These are phyloP conservation scores for Peromyscus aztecus DNA, from an alignment of 2,797 vertebrate species.

Conservation along the genomic window DNA sequence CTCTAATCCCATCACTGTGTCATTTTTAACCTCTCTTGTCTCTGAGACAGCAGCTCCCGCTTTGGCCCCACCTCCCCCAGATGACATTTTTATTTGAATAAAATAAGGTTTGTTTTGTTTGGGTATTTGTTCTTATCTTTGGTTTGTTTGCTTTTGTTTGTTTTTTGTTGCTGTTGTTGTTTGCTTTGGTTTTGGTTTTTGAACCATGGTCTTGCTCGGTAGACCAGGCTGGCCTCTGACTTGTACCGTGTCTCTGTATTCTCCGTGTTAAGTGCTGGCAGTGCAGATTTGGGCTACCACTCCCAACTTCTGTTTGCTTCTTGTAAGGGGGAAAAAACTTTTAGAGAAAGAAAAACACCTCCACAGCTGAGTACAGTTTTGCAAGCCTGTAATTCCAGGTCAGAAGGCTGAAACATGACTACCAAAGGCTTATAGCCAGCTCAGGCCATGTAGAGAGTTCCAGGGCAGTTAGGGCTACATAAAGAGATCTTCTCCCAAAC, in stretches of 20 bases:
- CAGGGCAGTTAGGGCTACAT: not conserved
- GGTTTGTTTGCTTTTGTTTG: not conserved
- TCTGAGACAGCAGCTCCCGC: not conserved
- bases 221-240: not conserved
- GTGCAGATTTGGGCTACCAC: not conserved
- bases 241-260: not conserved
- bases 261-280: too few species aligned
- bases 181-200: not conserved
- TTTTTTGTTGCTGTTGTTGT: not conserved
- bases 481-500: not conserved
- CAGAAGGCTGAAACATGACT: not conserved
- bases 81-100: conserved; percentile 37
- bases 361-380: not conserved
- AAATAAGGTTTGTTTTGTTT: not conserved
- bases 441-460: not conserved
- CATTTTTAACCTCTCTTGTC: conserved; percentile 10
- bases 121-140: not conserved
- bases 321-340: not conserved
- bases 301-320: not conserved
- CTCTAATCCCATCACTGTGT: not conserved
- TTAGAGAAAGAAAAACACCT: not conserved
- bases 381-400: not conserved
- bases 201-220: not conserved
- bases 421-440: not conserved
- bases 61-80: not conserved